Evolutionary conservation across 2,888 invertebrate species (phyloP).

Genomic region (Sinelater perroti): DNA sequence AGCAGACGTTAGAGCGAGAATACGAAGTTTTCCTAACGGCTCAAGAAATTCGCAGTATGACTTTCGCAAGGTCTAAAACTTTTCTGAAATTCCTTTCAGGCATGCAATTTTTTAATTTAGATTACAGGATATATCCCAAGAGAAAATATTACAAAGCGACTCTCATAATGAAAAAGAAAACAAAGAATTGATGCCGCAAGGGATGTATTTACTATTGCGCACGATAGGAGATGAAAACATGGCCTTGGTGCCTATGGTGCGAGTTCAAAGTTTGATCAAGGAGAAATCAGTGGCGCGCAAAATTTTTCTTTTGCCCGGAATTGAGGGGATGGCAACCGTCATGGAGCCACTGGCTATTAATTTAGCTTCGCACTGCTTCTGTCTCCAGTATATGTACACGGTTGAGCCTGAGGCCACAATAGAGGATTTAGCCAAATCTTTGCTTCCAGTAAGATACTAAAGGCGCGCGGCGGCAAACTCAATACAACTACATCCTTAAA

Average conservation of each 20-base stretch:
- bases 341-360: constrained; percentile 64
- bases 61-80: constrained; percentile 72
- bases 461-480: neutral
- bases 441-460: constrained; percentile 63
- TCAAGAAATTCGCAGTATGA: constrained; percentile 84
- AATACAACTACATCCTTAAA: neutral
- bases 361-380: constrained; percentile 64
- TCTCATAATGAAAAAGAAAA: constrained; percentile 12
- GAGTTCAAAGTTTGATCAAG: constrained; percentile 28
- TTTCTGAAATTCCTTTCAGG: too few species aligned
- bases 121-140: constrained; percentile 64
- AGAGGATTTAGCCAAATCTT: constrained; percentile 62
- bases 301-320: constrained; percentile 71
- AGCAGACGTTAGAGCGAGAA: constrained; percentile 88
- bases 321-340: constrained; percentile 70
- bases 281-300: constrained; percentile 49
- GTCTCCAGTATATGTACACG: constrained; percentile 63
- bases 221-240: constrained; percentile 70
- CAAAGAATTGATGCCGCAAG: constrained; percentile 47
- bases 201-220: constrained; percentile 67
- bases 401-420: constrained; percentile 60
- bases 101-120: too few species aligned
- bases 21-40: constrained; percentile 87
- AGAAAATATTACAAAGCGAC: constrained; percentile 60
- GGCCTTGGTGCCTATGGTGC: constrained; percentile 64